These are phyloP conservation scores for Pachycephus smyrnensis DNA, from an alignment of 2,888 invertebrate species.

Conservation along the genomic window DNA sequence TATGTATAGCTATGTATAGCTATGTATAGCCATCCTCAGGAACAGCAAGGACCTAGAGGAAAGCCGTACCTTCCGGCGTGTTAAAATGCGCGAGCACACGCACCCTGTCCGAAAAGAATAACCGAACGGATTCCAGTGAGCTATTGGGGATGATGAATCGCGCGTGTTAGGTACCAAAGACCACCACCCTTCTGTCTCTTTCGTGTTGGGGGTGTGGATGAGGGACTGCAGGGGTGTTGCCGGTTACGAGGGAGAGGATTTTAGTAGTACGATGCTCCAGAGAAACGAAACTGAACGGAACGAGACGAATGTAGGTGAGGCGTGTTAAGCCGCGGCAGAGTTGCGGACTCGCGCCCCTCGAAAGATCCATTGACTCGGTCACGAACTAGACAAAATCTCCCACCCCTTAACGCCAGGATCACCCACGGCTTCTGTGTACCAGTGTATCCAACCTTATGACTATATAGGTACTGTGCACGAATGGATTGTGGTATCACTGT, in stretches of 20 bases:
- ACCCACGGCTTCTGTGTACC: not conserved
- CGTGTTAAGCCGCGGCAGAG: slow-evolving; percentile 52
- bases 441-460: not conserved
- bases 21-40: not conserved
- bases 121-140: slow-evolving; percentile 38
- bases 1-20: not conserved
- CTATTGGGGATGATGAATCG: slow-evolving; percentile 46
- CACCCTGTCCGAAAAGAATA: slow-evolving; percentile 32
- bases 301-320: slow-evolving; percentile 44
- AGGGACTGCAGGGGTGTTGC: slow-evolving; percentile 7
- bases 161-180: slow-evolving; percentile 15
- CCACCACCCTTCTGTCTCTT: slow-evolving; percentile 42
- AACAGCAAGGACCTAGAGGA: slow-evolving; percentile 32
- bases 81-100: slow-evolving; percentile 51
- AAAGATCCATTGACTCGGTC: slow-evolving; percentile 57
- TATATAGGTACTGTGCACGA: slow-evolving; percentile 7
- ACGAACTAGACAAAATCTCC: slow-evolving; percentile 42
- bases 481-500: not conserved
- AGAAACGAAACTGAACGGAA: slow-evolving; percentile 20
- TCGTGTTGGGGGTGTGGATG: slow-evolving; percentile 15
- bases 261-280: not conserved
- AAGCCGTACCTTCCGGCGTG: slow-evolving; percentile 19
- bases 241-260: slow-evolving; percentile 12
- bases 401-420: slow-evolving; percentile 10
- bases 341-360: slow-evolving; percentile 56